phyloP scores from a whole-genome alignment of 2,797 vertebrate species.

The Scyliorhinus canicula region DNA sequence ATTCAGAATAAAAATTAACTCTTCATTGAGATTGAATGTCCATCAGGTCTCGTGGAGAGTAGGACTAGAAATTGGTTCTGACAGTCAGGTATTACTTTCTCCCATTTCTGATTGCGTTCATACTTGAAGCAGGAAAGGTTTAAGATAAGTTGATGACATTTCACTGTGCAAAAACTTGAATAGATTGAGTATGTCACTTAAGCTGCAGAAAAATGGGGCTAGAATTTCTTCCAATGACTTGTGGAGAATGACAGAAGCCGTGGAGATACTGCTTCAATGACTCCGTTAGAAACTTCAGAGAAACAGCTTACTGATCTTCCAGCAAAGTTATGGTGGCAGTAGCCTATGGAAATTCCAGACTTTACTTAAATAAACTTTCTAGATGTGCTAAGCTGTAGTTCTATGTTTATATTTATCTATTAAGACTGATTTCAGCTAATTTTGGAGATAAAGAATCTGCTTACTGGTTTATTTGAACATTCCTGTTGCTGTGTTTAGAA shows the following conservation, averaged over 20 bases:
- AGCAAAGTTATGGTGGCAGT: neutral
- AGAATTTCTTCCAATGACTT: neutral
- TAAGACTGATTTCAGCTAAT: neutral
- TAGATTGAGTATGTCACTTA: no score
- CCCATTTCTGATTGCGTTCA: neutral
- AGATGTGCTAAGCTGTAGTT: neutral
- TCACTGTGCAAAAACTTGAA: neutral
- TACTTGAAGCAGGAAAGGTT: neutral
- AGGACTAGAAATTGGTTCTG: neutral
- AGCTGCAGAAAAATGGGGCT: no score
- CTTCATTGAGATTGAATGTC: neutral
- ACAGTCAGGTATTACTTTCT: neutral
- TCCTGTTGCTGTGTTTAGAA: neutral
- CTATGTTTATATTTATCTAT: neutral
- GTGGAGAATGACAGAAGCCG: neutral
- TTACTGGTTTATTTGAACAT: neutral
- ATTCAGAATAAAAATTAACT: neutral
- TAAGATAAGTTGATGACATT: neutral
- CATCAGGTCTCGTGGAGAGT: neutral
- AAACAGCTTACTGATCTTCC: neutral
- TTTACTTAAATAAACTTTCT: neutral
- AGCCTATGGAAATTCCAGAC: neutral
- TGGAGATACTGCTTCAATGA: neutral
- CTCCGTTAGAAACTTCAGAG: no score
- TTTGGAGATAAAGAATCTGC: neutral